phyloP scores from a whole-genome alignment of 2,113 vertebrate genomes.

The Trematomus loennbergii region DNA sequence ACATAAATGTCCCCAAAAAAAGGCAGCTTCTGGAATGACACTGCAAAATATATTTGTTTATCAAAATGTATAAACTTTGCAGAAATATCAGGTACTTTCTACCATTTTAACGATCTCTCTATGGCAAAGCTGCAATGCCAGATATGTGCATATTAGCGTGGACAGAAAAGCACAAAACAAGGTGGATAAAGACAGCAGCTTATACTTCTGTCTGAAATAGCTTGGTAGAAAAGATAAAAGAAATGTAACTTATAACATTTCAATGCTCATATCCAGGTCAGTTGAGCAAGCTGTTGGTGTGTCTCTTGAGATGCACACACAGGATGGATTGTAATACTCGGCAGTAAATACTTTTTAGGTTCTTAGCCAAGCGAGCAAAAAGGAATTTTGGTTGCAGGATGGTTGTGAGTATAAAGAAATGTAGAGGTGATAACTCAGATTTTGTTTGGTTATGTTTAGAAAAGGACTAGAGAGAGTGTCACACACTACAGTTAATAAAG shows the following conservation, averaged over 20 bases:
- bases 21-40: conserved; percentile 78
- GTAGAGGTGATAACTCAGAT: neutral
- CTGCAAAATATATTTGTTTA: neutral
- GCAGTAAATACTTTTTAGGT: neutral
- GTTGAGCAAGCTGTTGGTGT: neutral
- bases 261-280: neutral
- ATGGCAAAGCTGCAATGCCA: neutral
- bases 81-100: no score
- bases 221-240: neutral
- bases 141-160: neutral
- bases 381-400: neutral
- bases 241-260: neutral
- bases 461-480: neutral
- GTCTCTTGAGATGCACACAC: neutral
- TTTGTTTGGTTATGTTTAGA: neutral
- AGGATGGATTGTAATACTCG: neutral
- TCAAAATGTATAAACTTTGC: neutral
- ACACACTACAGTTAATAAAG: neutral
- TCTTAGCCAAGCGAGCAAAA: neutral
- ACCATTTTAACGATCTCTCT: neutral
- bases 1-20: conserved; percentile 62
- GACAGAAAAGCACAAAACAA: neutral
- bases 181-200: neutral
- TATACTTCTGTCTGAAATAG: neutral
- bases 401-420: neutral